phyloP scores from a whole-genome alignment of 1,140 invertebrate species.

The Drosophila micromelanica region DNA sequence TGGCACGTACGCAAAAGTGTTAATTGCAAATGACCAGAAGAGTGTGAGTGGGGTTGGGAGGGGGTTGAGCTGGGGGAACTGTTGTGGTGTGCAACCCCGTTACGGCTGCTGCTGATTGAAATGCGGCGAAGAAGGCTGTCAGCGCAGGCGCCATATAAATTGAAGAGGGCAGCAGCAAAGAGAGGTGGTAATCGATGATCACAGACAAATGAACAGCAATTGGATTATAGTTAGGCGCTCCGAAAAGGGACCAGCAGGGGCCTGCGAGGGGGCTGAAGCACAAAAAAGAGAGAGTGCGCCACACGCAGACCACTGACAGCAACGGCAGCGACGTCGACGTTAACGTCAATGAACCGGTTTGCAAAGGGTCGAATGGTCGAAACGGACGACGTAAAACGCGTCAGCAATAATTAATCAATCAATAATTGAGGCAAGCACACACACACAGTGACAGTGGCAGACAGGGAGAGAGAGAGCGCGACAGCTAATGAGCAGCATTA shows the following conservation, averaged over 20 bases:
- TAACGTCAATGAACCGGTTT: constrained; percentile 76
- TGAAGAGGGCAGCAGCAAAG: neutral
- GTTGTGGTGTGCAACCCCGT: constrained; percentile 34
- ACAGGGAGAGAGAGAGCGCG: constrained; percentile 33
- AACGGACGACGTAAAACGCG: constrained; percentile 72
- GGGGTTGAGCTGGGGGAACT: no score
- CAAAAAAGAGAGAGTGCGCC: constrained; percentile 71
- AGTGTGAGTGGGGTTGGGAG: no score
- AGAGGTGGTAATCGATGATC: constrained; percentile 61
- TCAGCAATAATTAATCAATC: constrained; percentile 83
- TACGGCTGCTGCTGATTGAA: constrained; percentile 41
- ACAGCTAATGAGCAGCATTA: constrained; percentile 60
- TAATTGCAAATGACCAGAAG: constrained; percentile 78
- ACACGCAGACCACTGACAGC: constrained; percentile 54
- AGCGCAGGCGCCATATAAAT: constrained; percentile 29
- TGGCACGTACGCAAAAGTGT: constrained; percentile 80
- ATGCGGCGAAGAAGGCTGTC: constrained; percentile 27
- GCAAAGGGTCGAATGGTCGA: constrained; percentile 62
- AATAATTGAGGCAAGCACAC: constrained; percentile 68
- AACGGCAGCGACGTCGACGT: constrained; percentile 1
- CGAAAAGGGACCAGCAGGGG: neutral
- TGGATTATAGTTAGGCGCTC: constrained; percentile 52
- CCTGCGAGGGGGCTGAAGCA: constrained; percentile 15
- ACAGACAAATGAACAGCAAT: constrained; percentile 39
- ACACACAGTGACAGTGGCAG: constrained; percentile 20